Conservation (phyloP, 2,888 invertebrate species). For the Melangyna quadrimaculata region DNA sequence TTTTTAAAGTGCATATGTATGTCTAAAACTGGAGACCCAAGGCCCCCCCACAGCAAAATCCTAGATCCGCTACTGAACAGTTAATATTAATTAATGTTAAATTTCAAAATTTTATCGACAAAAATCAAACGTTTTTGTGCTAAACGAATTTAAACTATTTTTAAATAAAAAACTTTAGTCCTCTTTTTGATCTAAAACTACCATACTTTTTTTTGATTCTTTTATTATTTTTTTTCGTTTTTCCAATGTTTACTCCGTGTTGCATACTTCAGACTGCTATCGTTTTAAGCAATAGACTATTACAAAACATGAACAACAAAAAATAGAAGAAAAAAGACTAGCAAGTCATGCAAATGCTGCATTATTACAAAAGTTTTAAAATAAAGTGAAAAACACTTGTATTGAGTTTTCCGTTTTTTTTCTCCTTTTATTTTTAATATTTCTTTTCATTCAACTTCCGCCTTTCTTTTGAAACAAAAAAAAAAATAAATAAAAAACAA, state of each 20-base stretch:
- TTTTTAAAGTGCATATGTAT: no score
- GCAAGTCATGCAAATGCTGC: slow-evolving; percentile 38
- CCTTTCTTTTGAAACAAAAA: not conserved
- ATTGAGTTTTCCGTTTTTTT: slow-evolving; percentile 1
- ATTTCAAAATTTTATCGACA: not conserved
- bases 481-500: not conserved
- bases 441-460: not conserved
- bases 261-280: slow-evolving; percentile 8
- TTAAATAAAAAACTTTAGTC: not conserved
- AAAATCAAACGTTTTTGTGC: not conserved
- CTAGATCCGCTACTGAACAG: no score
- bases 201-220: not conserved
- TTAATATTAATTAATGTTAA: no score
- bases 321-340: not conserved
- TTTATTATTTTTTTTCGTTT: not conserved
- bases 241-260: not conserved
- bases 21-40: no score
- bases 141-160: not conserved
- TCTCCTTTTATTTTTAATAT: not conserved
- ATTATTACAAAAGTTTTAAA: slow-evolving; percentile 50
- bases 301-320: not conserved
- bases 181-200: not conserved
- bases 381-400: slow-evolving; percentile 44
- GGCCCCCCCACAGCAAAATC: no score
- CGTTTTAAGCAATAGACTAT: slow-evolving; percentile 16